Evolutionary conservation across 2,113 vertebrate genomes (phyloP).

Genomic region (Mus pahari): DNA sequence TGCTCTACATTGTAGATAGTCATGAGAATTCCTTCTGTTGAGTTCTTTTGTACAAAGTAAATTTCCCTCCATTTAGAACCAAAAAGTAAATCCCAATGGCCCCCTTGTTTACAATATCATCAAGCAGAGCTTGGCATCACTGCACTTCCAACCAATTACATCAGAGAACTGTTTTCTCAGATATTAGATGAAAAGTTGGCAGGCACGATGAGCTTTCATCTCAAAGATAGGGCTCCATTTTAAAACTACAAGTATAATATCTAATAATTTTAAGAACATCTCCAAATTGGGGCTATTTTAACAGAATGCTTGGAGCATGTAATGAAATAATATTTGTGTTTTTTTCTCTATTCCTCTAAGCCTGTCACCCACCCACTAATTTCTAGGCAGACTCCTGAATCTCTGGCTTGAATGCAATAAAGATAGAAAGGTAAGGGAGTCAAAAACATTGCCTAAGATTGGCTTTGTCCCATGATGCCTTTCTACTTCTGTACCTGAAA

Average conservation of each 20-base stretch:
- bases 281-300: background rate
- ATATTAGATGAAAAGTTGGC: background rate
- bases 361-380: background rate
- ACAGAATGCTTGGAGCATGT: background rate
- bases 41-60: background rate
- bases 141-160: background rate
- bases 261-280: background rate
- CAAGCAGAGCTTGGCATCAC: background rate
- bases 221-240: background rate
- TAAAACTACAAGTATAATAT: slow-evolving; percentile 43
- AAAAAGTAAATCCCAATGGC: background rate
- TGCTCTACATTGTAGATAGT: background rate
- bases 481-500: background rate
- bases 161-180: background rate
- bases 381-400: background rate
- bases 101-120: background rate
- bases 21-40: background rate
- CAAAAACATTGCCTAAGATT: slow-evolving; percentile 8
- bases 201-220: background rate
- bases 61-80: background rate
- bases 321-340: background rate
- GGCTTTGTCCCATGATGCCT: background rate
- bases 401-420: background rate
- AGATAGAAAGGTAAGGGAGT: background rate
- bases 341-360: background rate